Percentiles rank a stretch among this genome's conserved stretches.
Conservation (phyloP, 1,140 invertebrate genomes). For the Lucilia cuprina region DNA sequence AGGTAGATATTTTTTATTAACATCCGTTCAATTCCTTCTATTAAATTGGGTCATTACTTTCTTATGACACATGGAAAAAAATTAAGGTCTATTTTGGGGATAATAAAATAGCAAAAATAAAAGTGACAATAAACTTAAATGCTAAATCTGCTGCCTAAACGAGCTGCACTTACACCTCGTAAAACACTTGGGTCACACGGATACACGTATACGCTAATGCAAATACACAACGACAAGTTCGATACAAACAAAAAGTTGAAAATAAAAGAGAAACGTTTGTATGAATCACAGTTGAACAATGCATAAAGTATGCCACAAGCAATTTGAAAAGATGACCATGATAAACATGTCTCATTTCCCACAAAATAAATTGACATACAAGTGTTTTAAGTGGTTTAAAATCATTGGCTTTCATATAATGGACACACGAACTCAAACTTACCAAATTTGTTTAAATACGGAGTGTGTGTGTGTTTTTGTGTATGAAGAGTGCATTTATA, state of each 20-base stretch:
- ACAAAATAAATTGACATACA: constrained; percentile 31
- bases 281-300: background rate
- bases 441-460: background rate
- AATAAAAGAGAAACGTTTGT: background rate
- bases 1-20: too few species aligned
- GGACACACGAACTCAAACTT: background rate
- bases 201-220: background rate
- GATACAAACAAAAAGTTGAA: background rate
- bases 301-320: background rate
- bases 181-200: background rate
- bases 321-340: constrained; percentile 21
- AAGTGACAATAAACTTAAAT: too few species aligned
- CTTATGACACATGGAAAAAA: too few species aligned
- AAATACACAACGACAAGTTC: background rate
- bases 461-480: background rate
- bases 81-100: too few species aligned
- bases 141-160: too few species aligned
- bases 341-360: constrained; percentile 30
- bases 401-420: constrained; percentile 7
- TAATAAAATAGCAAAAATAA: too few species aligned
- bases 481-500: background rate
- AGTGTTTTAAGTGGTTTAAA: constrained; percentile 33
- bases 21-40: too few species aligned
- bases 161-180: too few species aligned
- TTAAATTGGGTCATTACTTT: too few species aligned